These are phyloP conservation scores for Cosmia pyralina DNA, from an alignment of 2,888 invertebrate species.

Conservation along the genomic window DNA sequence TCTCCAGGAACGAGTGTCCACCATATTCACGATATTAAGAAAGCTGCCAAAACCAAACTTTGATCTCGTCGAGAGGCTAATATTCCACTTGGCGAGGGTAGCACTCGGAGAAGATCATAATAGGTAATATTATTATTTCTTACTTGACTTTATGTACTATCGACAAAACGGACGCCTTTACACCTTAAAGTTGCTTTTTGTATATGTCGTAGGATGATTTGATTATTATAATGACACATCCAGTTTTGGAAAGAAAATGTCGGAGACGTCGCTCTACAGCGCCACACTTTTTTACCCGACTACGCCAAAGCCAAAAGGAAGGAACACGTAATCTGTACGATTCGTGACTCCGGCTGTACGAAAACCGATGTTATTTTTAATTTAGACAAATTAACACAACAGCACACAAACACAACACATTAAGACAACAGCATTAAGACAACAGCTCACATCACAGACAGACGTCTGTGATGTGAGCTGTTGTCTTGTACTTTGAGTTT, in stretches of 20 bases:
- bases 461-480: not conserved
- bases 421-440: too few species aligned
- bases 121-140: slow-evolving; percentile 74
- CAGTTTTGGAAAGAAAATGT: not conserved
- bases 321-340: not conserved
- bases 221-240: too few species aligned
- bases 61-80: slow-evolving; percentile 96
- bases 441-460: too few species aligned
- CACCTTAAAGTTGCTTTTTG: too few species aligned
- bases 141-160: not conserved
- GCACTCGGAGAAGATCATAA: slow-evolving; percentile 96
- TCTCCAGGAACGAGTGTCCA: slow-evolving; percentile 93
- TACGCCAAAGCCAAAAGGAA: not conserved
- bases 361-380: not conserved
- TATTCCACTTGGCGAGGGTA: slow-evolving; percentile 97
- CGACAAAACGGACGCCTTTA: too few species aligned
- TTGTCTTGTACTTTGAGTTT: not conserved
- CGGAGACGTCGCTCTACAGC: not conserved
- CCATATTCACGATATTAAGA: slow-evolving; percentile 96
- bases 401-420: too few species aligned
- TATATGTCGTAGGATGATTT: too few species aligned
- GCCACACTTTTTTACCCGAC: not conserved
- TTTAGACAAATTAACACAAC: too few species aligned
- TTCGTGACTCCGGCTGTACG: not conserved
- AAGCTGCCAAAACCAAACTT: slow-evolving; percentile 97